Evolutionary conservation across 1,140 invertebrate species (phyloP), one percentile per base, ranked within the genome.

Genomic region (Aphelenchoides fujianensis): DNA sequence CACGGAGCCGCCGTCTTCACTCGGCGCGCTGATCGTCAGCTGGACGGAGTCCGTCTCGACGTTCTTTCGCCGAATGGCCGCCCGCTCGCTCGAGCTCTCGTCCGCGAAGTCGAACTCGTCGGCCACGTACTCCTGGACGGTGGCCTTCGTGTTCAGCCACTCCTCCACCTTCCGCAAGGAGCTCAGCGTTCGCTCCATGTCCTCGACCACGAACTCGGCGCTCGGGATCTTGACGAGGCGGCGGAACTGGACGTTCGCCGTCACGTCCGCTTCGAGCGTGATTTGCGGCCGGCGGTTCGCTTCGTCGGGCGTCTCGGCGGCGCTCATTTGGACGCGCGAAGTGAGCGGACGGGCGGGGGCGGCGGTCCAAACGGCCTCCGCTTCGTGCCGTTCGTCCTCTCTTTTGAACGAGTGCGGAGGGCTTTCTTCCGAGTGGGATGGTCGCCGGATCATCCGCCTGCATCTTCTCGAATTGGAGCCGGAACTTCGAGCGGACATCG

Each of bases 21-120:
- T 59, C 34, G 55, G 27, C 30, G 36, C 36, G 31, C 63, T 66
- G 16, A 66, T 66, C 12, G 63, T 66, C 63, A 66, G 31, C 53
- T 66, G 63, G 16, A 37, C 63, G 7, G 63, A 66, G 31, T 66
- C 63, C 16, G 63, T 66, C 32, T 66, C 63, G 3, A 66, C 53
- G 31, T 66, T 37, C 16, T 35, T 16, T 1, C 31, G 32, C 53
- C 31, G 63, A 41, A 12, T 48, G 32, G 36, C 16, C 31, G 63
- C 63, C 1, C 55, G 5, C 5, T 66, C 28, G 32, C 36, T 37
- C 32, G 63, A 37, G 53, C 27, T 35, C 12, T 66, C 63, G 7
- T 30, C 63, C 23, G 5, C 55, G 34, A 59, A 59, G 5, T 59
- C 55, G 55, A 59, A 59, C 28, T 59, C 55, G 34, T 59, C 55